These are phyloP conservation scores for Tachina fera DNA, from an alignment of 2,888 invertebrate genomes.

Conservation along the genomic window DNA sequence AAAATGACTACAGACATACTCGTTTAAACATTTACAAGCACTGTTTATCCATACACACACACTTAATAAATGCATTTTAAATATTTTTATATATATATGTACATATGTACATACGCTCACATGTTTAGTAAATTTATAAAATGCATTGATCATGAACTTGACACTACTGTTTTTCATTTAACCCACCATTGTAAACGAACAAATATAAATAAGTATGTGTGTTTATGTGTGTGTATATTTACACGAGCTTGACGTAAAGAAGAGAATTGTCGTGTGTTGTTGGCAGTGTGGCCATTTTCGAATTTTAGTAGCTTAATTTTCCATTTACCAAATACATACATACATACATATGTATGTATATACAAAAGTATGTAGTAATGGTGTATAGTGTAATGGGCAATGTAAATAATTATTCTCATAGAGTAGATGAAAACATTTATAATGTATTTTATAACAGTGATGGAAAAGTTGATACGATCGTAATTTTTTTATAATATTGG, in stretches of 20 bases:
- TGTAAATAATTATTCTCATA: too few relatives aligned
- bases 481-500: too few relatives aligned
- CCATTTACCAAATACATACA: too few relatives aligned
- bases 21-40: background rate
- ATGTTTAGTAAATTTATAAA: background rate
- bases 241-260: background rate
- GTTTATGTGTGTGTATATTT: background rate
- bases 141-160: slow-evolving; percentile 59
- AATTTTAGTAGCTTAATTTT: too few relatives aligned
- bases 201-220: background rate
- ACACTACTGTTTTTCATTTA: slow-evolving; percentile 38
- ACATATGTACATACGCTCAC: background rate
- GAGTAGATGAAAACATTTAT: too few relatives aligned
- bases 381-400: too few relatives aligned
- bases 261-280: too few relatives aligned
- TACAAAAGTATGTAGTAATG: too few relatives aligned
- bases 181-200: background rate
- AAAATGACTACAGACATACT: background rate
- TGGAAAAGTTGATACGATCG: too few relatives aligned
- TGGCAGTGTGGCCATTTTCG: too few relatives aligned
- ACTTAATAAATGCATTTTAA: background rate
- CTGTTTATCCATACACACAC: background rate
- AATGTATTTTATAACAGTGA: too few relatives aligned
- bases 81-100: background rate
- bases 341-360: too few relatives aligned